Conservation (phyloP, 2,797 vertebrate species). For the Sarcophilus harrisii region DNA sequence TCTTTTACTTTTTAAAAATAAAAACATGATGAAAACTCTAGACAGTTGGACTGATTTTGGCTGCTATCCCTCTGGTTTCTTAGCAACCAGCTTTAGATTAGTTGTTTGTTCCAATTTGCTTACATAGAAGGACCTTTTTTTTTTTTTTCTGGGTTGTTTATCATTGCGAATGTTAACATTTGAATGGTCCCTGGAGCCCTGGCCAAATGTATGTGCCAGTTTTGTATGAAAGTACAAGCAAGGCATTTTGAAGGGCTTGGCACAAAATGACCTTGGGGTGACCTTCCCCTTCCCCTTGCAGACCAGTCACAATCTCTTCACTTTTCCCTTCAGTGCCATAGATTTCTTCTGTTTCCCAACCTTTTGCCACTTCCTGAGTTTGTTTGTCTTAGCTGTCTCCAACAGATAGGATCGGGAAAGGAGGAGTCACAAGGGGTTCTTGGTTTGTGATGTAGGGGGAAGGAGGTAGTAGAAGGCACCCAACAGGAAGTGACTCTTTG, state of each 20-base stretch:
- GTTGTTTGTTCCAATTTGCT: slow-evolving; percentile 84
- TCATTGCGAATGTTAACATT: slow-evolving; percentile 85
- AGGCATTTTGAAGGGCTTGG: slow-evolving; percentile 81
- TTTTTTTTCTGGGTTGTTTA: slow-evolving; percentile 82
- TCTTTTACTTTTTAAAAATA: slow-evolving; percentile 34
- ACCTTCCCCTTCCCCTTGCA: slow-evolving; percentile 81
- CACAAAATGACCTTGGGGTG: slow-evolving; percentile 76
- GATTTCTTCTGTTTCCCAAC: slow-evolving; percentile 82
- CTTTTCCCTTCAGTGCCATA: slow-evolving; percentile 83
- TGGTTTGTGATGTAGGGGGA: slow-evolving; percentile 54
- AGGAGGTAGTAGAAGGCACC: slow-evolving; percentile 59
- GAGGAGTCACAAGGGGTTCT: slow-evolving; percentile 63
- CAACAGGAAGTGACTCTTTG: slow-evolving; percentile 84
- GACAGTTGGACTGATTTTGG: slow-evolving; percentile 68
- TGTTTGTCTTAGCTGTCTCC: slow-evolving; percentile 88
- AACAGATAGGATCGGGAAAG: slow-evolving; percentile 82
- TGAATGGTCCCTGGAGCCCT: slow-evolving; percentile 83
- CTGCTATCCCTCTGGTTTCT: slow-evolving; percentile 73
- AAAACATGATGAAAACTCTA: slow-evolving; percentile 63
- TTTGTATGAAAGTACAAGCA: slow-evolving; percentile 85
- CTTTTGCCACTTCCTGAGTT: slow-evolving; percentile 88
- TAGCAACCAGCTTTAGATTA: slow-evolving; percentile 82
- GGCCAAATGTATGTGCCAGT: slow-evolving; percentile 85
- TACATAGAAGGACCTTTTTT: slow-evolving; percentile 72
- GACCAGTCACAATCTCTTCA: slow-evolving; percentile 81